phyloP scores from a whole-genome alignment of 2,113 vertebrate species.

The Pionites leucogaster region DNA sequence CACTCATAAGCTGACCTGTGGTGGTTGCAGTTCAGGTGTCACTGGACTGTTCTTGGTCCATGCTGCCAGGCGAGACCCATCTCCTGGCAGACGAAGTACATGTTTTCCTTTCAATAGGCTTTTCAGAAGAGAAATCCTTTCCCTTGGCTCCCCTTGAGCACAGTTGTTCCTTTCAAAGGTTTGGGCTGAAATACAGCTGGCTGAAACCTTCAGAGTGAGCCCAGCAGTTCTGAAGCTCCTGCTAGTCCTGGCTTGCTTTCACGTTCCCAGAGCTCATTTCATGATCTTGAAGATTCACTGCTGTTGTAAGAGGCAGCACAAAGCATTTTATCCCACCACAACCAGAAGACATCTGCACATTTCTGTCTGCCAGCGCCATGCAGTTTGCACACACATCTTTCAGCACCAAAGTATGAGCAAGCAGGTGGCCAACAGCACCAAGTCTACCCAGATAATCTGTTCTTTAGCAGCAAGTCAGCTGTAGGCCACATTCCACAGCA shows the following conservation, averaged over 20 bases:
- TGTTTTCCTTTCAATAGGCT: not conserved
- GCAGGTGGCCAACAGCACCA: conserved; percentile 3
- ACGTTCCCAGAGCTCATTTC: not conserved
- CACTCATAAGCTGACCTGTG: accelerated
- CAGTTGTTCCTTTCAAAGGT: not conserved
- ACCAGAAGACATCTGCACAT: not conserved
- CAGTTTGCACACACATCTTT: not conserved
- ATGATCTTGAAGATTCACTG: not conserved
- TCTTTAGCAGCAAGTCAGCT: not conserved
- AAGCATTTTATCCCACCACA: not conserved
- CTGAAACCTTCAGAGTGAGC: not conserved
- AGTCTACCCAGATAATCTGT: not conserved
- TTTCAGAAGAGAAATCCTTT: not conserved
- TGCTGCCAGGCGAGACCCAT: not conserved
- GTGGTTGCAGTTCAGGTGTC: not conserved
- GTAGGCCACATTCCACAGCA: not conserved
- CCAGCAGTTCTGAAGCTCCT: not conserved
- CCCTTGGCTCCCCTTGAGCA: not conserved
- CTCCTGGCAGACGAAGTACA: not conserved
- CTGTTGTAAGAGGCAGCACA: not conserved
- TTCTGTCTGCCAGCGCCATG: not conserved
- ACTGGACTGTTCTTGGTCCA: not conserved
- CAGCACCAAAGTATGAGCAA: not conserved
- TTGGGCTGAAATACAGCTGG: not conserved
- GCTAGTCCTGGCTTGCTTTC: not conserved